Base-by-base conservation (phyloP, 2,888 invertebrate species). In the Mechanitis mazaeus region DNA sequence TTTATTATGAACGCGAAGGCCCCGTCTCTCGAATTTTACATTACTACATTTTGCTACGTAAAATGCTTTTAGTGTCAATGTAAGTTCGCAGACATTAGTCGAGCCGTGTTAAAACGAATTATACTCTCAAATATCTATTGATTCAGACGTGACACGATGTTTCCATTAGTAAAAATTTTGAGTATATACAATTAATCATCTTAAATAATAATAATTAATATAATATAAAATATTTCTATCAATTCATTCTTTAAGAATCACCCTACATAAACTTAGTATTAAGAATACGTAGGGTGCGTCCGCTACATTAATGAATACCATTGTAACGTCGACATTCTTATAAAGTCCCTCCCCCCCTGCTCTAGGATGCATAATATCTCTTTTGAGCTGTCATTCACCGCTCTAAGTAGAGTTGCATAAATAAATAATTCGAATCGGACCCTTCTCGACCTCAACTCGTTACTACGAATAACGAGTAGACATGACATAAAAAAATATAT, bases 1-100 rank as follows among this genome's bases (percentile, higher is more conserved):
- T 87, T 86, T 83, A 87, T 88, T 86, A 87, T 84, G 82, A 83
- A 83, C 86, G 81, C 80, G 83, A 83, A 66, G 68, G 69, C 71
- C 74, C 79, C 75, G 77, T 78, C 78, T 76, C 80, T 77, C 77
- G 77, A 75, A 81, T 84, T 84, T 85, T 79, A 80, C 79, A 85
- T 83, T 81, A 80, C 78, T 80, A 84, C 84, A 83, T 84, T 84
- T 81, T 72, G 77, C 75, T 77, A 67, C 71, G 71, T 79, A 72
- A 79, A 81, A 81, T 80, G 79, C 78, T 78, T 81, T 71, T 80
- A 78, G 80, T 66, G 60, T 63, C 75, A 78, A 78, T 79, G 77
- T 84, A 80, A 79, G 71, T 74, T 72, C 74, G 76, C 71, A 58
- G 60, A 62, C 64, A 63, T 61, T 61, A 63, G 59, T 61, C 46